Evolutionary conservation across 2,888 invertebrate species (phyloP), one percentile per base, ranked within the genome.

Genomic region (Fissipunctia ypsillon): DNA sequence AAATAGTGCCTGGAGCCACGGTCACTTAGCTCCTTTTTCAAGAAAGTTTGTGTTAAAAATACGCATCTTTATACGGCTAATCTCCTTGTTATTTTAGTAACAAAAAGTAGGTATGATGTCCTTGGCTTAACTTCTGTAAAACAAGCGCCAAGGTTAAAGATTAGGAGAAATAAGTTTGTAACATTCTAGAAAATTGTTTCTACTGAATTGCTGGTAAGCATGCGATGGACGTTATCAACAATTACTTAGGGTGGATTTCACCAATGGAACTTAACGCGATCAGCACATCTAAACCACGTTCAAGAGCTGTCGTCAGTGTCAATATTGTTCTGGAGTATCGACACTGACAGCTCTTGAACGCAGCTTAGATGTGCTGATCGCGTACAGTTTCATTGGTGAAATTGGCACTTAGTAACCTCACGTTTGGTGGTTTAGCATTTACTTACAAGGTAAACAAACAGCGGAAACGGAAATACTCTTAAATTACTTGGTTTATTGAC

Each of bases 81-180:
- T 35, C 22, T n/a, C 6, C 38, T 67, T 41, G 31, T 66, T 80
- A 67, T 63, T 64, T 65, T 56, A 12, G 59, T 57, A 73, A 68
- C 69, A 28, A 83, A 79, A 25, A 41, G 25, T 38, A 68, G 10
- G 35, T 43, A 38, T 65, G 59, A 52, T 68, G 73, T 69, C 69
- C 67, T 57, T 72, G 41, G 28, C 16, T 66, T 64, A 56, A 74
- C 50, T 63, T 64, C 10, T 63, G 28, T 63, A 61, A 57, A 64
- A 68, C 64, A 70, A 68, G 54, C 57, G 35, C 4, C 71, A 82
- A 83, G 82, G 84, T 76, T 57, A 61, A 31, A 75, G 52, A 80
- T 82, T 76, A 80, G 25, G 31, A 76, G 65, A 75, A 80, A 73
- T 65, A 72, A 72, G 43, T 80, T 75, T 28, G 50, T 31, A 56